Base-by-base conservation (phyloP, 2,113 vertebrate species). In the Actenoides lindsayi region DNA sequence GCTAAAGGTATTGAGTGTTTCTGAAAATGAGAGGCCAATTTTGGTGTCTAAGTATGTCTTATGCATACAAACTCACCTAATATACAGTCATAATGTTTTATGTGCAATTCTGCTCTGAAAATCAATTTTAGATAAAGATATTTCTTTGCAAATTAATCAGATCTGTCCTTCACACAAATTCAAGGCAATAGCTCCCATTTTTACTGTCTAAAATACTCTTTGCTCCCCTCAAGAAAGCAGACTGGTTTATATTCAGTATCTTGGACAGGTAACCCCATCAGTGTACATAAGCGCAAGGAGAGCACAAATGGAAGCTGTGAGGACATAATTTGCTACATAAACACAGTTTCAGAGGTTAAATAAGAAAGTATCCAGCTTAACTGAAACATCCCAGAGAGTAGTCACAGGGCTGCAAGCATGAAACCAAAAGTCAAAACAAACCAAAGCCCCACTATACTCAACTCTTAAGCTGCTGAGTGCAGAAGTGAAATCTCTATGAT, bases 341-440 rank as follows among this genome's bases (percentile, higher is more conserved):
- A 95, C 51, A 9, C 39, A 51, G 50, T 39, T 92, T 74, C 73
- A 87, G 51, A 60, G 28, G 67, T 56, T 39, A 63, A 92, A 48
- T 44, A 54, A 13, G 39, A 80, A 93, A 59, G 33, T 85, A 74
- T 13, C 1, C 5, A 41, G 25, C 13, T 63, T 71, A 67, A 73
- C 14, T 63, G 31, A 59, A 79, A 69, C 5, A 2, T 65, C 25
- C 46, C 6, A 60, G 35, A 64, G 18, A 41, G 33, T 12, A 51
- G 53, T 44, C 25, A 27, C 20, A 60, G 56, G 20, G 50, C 25
- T 70, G 28, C 15, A 60, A 89, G 60, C 42, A 50, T 12, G 68
- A 89, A 95, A 75, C 16, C 33, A 71, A 28, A 90, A 84, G 44
- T 39, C 80, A 87, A 87, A 83, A 39, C 35, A 83, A 86, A 59